Conservation (phyloP, 2,797 vertebrate species). For the Gallinago stenura region DNA sequence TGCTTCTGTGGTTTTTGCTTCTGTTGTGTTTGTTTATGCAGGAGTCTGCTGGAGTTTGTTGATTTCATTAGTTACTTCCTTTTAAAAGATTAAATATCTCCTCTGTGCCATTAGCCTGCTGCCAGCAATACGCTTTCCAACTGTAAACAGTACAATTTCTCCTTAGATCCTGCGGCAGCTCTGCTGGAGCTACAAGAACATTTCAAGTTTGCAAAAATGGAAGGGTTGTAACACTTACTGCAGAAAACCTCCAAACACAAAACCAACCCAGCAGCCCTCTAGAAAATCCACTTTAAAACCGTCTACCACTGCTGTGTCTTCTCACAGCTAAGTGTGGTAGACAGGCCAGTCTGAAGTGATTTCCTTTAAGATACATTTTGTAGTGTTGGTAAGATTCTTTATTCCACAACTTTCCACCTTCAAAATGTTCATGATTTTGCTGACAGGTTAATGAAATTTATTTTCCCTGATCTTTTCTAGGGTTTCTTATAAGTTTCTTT, state of each 20-base stretch:
- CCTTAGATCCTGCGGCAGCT: neutral
- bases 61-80: conserved; percentile 65
- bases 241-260: neutral
- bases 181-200: neutral
- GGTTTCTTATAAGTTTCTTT: neutral
- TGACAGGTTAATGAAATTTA: neutral
- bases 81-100: conserved; percentile 44
- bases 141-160: conserved; percentile 19
- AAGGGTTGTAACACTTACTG: neutral
- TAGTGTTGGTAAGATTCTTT: neutral
- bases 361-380: neutral
- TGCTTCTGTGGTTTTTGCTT: conserved; percentile 52
- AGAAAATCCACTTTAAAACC: neutral
- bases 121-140: conserved; percentile 1
- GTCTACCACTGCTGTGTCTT: neutral
- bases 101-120: neutral
- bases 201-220: neutral
- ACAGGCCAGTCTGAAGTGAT: neutral
- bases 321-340: neutral
- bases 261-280: neutral
- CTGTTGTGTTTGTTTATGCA: conserved; percentile 57
- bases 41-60: conserved; percentile 28
- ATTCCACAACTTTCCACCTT: neutral
- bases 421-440: neutral
- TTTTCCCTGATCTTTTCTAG: neutral